Conservation (phyloP, 2,797 vertebrate genomes). For the Hafferia zeledoni region DNA sequence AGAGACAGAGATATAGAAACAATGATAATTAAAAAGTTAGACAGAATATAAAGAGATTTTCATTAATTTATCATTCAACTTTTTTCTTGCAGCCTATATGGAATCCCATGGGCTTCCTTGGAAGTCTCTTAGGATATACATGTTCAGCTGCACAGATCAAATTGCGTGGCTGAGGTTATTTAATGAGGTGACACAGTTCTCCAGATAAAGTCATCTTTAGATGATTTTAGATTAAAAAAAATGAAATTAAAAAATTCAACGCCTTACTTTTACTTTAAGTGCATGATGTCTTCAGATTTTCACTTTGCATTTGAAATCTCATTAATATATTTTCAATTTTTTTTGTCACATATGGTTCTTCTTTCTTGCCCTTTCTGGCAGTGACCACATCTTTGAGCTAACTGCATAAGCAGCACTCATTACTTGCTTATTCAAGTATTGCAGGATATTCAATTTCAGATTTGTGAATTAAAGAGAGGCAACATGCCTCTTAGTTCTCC, state of each 20-base stretch:
- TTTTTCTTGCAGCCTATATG: not conserved
- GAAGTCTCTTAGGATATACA: not conserved
- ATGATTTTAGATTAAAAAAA: not conserved
- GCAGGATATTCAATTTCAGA: slow-evolving; percentile 67
- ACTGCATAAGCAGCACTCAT: slow-evolving; percentile 50
- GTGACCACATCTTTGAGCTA: slow-evolving; percentile 46
- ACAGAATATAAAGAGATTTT: not conserved
- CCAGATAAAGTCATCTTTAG: not conserved
- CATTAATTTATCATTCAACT: not conserved
- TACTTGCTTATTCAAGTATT: slow-evolving; percentile 72
- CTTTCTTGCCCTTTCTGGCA: slow-evolving; percentile 39
- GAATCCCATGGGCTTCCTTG: not conserved
- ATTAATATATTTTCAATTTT: slow-evolving; percentile 40
- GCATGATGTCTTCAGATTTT: not conserved
- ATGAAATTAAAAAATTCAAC: fast-evolving
- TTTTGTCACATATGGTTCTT: slow-evolving; percentile 3
- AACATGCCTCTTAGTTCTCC: slow-evolving; percentile 56
- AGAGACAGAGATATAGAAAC: not conserved
- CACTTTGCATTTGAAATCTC: slow-evolving; percentile 31
- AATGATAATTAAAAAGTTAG: not conserved
- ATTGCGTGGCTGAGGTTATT: not conserved
- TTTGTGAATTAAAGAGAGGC: slow-evolving; percentile 63
- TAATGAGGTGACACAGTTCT: not conserved
- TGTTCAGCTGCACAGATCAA: not conserved
- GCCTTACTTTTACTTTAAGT: not conserved